phyloP scores from a whole-genome alignment of 92 coral and sea anemone species.

The Palythoa heliodiscus region DNA sequence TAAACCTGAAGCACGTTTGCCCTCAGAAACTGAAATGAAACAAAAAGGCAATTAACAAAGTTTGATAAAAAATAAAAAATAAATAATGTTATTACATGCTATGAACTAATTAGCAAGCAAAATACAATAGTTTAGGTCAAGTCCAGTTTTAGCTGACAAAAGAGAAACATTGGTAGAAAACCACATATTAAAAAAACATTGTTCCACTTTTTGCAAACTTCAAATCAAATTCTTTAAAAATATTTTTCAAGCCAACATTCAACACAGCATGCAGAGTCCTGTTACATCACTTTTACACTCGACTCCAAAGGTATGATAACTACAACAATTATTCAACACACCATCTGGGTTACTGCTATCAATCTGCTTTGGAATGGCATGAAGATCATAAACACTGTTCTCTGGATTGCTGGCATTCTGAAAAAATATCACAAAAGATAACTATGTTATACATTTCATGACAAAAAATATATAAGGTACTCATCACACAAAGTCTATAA shows the following conservation, averaged over 20 bases:
- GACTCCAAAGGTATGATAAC: background rate
- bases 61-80: background rate
- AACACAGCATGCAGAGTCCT: no score
- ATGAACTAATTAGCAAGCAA: background rate
- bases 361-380: conserved; percentile 92
- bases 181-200: no score
- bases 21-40: conserved; percentile 84
- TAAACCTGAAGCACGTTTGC: conserved; percentile 91
- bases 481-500: no score
- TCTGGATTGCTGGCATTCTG: conserved; percentile 91
- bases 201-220: no score
- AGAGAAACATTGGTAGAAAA: no score
- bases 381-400: conserved; percentile 98
- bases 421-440: background rate
- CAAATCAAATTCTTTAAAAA: no score
- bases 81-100: background rate
- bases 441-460: no score
- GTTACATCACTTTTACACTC: no score
- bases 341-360: conserved; percentile 99
- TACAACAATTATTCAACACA: conserved; percentile 17
- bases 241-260: no score
- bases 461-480: no score
- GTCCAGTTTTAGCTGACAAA: no score
- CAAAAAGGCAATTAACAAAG: background rate
- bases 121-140: no score